Evolutionary conservation across 2,797 vertebrate species (phyloP).

Genomic region (Meda fulgida): DNA sequence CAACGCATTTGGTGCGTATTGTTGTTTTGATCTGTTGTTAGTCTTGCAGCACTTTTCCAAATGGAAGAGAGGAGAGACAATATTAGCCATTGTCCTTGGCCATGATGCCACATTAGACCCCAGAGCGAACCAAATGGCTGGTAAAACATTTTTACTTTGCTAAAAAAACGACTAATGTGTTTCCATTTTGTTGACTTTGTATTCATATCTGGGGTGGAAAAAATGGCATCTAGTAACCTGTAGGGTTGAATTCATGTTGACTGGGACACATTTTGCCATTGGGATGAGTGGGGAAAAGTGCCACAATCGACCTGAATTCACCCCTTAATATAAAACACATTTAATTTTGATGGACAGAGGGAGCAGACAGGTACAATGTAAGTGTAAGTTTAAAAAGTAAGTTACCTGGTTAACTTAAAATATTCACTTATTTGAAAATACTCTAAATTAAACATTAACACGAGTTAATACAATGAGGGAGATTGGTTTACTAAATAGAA

Average conservation of each 20-base stretch:
- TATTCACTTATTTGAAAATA: too few relatives aligned
- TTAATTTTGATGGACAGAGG: background rate
- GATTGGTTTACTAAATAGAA: too few relatives aligned
- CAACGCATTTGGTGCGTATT: constrained; percentile 12
- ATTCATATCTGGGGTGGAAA: background rate
- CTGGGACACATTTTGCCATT: too few relatives aligned
- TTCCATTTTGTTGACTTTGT: background rate
- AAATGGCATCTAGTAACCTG: background rate
- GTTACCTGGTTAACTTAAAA: too few relatives aligned
- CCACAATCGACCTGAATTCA: too few relatives aligned
- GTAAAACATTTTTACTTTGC: constrained; percentile 13
- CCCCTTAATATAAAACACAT: background rate
- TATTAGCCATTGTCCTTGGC: constrained; percentile 17
- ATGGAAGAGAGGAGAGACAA: constrained; percentile 1
- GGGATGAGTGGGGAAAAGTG: too few relatives aligned
- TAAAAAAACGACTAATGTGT: constrained; percentile 5
- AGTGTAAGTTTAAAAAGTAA: too few relatives aligned
- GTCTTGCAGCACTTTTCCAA: constrained; percentile 19
- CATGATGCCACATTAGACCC: constrained; percentile 8
- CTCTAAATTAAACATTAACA: too few relatives aligned
- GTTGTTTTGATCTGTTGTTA: constrained; percentile 26
- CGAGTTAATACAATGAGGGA: too few relatives aligned
- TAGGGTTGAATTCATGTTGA: background rate
- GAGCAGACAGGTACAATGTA: background rate
- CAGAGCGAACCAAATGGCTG: background rate